Evolutionary conservation across 2,797 vertebrate species (phyloP).

Genomic region (Gambelia wislizenii): DNA sequence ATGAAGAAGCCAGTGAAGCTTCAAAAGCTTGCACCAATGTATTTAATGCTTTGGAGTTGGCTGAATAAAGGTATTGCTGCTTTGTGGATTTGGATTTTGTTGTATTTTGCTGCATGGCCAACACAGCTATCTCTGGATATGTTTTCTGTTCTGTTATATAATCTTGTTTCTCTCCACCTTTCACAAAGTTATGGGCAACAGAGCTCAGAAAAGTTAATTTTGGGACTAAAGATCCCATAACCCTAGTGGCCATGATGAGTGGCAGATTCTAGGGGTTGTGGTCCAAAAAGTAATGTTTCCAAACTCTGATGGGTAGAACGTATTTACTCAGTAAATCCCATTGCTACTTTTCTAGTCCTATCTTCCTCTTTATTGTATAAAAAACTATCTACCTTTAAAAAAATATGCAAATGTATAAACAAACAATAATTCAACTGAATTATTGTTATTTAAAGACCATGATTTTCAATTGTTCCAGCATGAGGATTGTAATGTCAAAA

Average conservation of each 20-base stretch:
- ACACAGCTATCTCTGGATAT: too few relatives aligned
- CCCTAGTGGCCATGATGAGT: too few relatives aligned
- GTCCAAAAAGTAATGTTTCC: too few relatives aligned
- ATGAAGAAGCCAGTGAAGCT: too few relatives aligned
- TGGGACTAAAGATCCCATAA: too few relatives aligned
- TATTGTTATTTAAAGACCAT: not conserved
- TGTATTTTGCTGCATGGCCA: too few relatives aligned
- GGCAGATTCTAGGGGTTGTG: too few relatives aligned
- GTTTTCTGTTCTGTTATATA: not conserved
- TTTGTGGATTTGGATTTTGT: too few relatives aligned
- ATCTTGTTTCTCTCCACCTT: not conserved
- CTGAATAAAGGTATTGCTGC: too few relatives aligned
- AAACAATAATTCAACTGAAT: not conserved
- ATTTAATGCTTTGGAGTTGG: too few relatives aligned
- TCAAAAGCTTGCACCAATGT: too few relatives aligned
- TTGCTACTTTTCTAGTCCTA: not conserved
- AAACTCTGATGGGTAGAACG: not conserved
- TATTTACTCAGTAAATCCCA: not conserved
- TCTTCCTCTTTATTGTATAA: not conserved
- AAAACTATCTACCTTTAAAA: not conserved
- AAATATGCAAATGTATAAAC: not conserved
- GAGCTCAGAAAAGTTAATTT: too few relatives aligned
- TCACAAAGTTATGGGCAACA: not conserved
- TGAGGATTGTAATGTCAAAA: not conserved
- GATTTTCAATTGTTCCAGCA: not conserved